Percentiles rank a stretch among this genome's conserved stretches.
Conservation (phyloP, 1,140 invertebrate species). For the Choristoneura fumiferana region DNA sequence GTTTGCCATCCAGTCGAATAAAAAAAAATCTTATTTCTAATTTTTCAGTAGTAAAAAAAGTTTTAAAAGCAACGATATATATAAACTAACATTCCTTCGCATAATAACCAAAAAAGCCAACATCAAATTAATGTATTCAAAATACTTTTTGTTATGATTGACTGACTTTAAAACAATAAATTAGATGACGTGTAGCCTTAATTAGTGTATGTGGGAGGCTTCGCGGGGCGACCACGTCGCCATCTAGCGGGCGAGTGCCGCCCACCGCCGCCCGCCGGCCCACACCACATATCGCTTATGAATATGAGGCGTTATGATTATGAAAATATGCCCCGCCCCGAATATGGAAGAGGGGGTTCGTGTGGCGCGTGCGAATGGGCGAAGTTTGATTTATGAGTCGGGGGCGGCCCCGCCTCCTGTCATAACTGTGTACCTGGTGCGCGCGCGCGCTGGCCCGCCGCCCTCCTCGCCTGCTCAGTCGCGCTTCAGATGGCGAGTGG, state of each 20-base stretch:
- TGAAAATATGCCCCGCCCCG: slow-evolving; percentile 79
- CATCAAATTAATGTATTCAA: slow-evolving; percentile 14
- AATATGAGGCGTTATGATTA: slow-evolving; percentile 80
- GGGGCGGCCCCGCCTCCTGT: slow-evolving; percentile 74
- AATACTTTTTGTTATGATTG: slow-evolving; percentile 22
- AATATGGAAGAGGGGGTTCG: slow-evolving; percentile 73
- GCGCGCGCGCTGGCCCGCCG: slow-evolving; percentile 62
- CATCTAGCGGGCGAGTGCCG: slow-evolving; percentile 72
- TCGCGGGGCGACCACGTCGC: slow-evolving; percentile 64
- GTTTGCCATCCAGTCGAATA: no score
- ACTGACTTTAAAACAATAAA: slow-evolving; percentile 57
- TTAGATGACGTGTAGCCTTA: slow-evolving; percentile 69
- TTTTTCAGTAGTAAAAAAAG: no score
- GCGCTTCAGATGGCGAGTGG: slow-evolving; percentile 72
- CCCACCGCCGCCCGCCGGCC: slow-evolving; percentile 45
- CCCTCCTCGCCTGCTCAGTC: slow-evolving; percentile 69
- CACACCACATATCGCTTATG: slow-evolving; percentile 68
- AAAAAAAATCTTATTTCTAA: no score
- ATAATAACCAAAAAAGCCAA: not conserved
- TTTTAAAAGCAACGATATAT: no score
- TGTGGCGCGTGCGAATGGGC: slow-evolving; percentile 73
- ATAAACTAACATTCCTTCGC: slow-evolving; percentile 1
- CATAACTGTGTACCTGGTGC: slow-evolving; percentile 74
- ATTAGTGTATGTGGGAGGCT: slow-evolving; percentile 73
- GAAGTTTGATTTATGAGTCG: slow-evolving; percentile 79